Evolutionary conservation across 35 echinoderm and acorn worm species (phyloP).

Genomic region (Apostichopus japonicus): DNA sequence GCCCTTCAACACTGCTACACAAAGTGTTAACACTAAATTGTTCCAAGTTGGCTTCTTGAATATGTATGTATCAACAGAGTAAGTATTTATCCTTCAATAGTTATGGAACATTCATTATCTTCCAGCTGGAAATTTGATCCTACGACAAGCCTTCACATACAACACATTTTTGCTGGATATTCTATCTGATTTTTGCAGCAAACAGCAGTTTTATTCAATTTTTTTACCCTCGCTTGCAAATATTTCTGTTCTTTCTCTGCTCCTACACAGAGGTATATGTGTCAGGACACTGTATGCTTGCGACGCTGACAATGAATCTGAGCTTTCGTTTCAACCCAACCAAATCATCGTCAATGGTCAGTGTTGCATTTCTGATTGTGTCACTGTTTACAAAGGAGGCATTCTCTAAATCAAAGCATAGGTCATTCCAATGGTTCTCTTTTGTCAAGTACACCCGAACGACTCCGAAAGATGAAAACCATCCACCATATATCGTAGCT

Average conservation of each 20-base stretch:
- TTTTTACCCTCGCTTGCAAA: constrained; percentile 2
- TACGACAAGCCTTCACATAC: too few species aligned
- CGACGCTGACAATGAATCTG: constrained; percentile 98
- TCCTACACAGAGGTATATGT: constrained; percentile 86
- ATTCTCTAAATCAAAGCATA: background rate
- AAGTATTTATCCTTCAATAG: too few species aligned
- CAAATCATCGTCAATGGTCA: constrained; percentile 99
- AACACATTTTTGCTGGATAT: background rate
- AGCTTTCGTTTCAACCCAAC: constrained; percentile 95
- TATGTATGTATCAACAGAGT: too few species aligned
- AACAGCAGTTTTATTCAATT: background rate
- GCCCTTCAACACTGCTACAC: too few species aligned
- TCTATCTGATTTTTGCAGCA: background rate
- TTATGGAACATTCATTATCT: too few species aligned
- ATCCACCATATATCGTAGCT: too few species aligned
- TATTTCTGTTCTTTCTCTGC: constrained; percentile 29
- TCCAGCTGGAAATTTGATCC: too few species aligned
- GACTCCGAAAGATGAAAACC: too few species aligned
- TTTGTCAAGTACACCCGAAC: too few species aligned
- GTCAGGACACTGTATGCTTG: constrained; percentile 98
- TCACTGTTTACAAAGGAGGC: constrained; percentile 13
- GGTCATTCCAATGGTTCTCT: too few species aligned
- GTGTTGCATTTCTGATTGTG: constrained; percentile 37
- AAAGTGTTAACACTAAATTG: too few species aligned
- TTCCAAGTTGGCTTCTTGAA: too few species aligned